These are phyloP conservation scores for Campylorhamphus procurvoides DNA, from an alignment of 2,113 vertebrate species.

Conservation along the genomic window DNA sequence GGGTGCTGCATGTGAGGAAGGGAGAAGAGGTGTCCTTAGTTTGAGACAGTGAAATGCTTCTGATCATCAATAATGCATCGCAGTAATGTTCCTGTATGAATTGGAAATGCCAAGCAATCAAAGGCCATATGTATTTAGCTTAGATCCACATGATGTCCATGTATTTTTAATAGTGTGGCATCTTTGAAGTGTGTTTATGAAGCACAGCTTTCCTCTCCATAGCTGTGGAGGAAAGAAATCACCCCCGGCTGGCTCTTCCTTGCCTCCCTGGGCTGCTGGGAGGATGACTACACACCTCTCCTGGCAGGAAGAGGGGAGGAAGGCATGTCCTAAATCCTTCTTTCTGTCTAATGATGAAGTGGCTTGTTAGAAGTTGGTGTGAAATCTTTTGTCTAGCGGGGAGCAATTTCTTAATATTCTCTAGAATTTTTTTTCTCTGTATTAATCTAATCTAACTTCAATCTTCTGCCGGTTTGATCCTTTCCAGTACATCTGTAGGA, in stretches of 20 bases:
- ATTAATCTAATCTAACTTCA: background rate
- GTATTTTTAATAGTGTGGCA: conserved; percentile 79
- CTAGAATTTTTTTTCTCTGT: background rate
- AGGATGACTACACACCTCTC: background rate
- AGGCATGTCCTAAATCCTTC: background rate
- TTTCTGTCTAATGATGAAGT: background rate
- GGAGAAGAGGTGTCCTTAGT: conserved; percentile 22
- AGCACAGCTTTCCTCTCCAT: background rate
- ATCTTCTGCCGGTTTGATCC: background rate
- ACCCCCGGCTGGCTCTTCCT: background rate
- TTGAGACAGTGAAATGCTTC: conserved; percentile 63
- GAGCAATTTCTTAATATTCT: background rate
- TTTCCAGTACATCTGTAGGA: background rate
- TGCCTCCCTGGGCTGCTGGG: background rate
- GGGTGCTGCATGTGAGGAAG: background rate
- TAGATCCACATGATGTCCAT: conserved; percentile 74
- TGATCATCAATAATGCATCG: conserved; percentile 75
- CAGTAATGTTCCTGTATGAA: conserved; percentile 75
- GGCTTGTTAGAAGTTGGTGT: background rate
- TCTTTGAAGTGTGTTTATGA: conserved; percentile 76
- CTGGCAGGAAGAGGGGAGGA: background rate
- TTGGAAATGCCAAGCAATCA: conserved; percentile 79
- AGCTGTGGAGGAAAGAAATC: background rate
- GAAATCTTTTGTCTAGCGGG: background rate
- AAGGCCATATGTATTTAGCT: conserved; percentile 80